A percentile compares a stretch with the other conserved stretches of the same genome.
Conservation (phyloP, 1,140 invertebrate genomes). For the Bombus soroeensis region DNA sequence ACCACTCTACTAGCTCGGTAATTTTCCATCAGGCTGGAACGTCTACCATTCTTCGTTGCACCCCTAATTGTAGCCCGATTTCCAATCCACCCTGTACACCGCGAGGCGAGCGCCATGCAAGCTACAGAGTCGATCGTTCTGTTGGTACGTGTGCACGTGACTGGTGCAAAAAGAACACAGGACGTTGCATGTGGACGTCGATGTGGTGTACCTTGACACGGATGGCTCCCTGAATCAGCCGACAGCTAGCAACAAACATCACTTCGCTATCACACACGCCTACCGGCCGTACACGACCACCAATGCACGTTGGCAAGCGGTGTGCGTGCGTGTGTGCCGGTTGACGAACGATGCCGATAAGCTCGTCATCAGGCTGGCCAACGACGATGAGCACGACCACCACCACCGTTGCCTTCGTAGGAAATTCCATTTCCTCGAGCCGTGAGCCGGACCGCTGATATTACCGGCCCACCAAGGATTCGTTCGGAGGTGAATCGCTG, state of each 20-base stretch:
- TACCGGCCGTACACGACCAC: constrained; percentile 63
- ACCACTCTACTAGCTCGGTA: neutral
- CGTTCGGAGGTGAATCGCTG: neutral
- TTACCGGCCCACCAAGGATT: neutral
- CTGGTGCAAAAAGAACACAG: constrained; percentile 74
- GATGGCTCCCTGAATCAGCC: constrained; percentile 82
- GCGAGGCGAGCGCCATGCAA: neutral
- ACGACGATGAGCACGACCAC: constrained; percentile 48
- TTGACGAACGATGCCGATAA: constrained; percentile 68
- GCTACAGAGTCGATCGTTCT: neutral
- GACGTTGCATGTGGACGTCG: constrained; percentile 78
- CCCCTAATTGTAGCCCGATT: neutral
- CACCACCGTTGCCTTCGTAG: constrained; percentile 66
- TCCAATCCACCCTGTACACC: neutral
- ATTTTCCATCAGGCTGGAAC: neutral
- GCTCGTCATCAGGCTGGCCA: constrained; percentile 72
- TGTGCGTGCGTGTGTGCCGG: constrained; percentile 29
- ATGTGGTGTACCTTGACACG: constrained; percentile 83
- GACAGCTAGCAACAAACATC: constrained; percentile 79
- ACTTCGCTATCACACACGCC: constrained; percentile 81
- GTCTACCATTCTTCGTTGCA: neutral
- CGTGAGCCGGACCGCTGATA: constrained; percentile 20
- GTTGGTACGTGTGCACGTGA: constrained; percentile 57
- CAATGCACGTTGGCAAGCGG: neutral
- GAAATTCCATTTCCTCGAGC: constrained; percentile 76